Percentiles rank a stretch among this genome's conserved stretches.
phyloP scores from a whole-genome alignment of 2,888 invertebrate genomes.

The Apoda limacodes region DNA sequence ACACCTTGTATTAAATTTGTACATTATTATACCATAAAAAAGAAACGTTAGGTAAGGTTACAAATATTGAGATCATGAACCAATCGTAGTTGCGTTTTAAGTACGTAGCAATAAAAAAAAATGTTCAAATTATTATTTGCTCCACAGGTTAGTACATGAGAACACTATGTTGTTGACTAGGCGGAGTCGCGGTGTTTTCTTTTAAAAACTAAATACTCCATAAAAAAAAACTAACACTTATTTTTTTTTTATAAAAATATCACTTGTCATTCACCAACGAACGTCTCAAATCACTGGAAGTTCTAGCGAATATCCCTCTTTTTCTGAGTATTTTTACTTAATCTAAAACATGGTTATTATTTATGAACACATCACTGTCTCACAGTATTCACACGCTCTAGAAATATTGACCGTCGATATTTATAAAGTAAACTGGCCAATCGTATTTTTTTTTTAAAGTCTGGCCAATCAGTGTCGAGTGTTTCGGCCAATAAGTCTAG shows the following conservation, averaged over 20 bases:
- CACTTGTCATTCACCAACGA: conserved; percentile 47
- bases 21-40: too few relatives aligned
- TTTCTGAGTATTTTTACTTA: conserved; percentile 51
- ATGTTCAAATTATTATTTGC: too few relatives aligned
- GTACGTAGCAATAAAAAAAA: too few relatives aligned
- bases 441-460: not conserved
- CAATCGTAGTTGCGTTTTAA: conserved; percentile 40
- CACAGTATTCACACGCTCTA: conserved; percentile 21
- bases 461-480: not conserved
- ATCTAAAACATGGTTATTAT: conserved; percentile 19
- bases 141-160: too few relatives aligned
- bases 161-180: conserved; percentile 57
- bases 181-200: conserved; percentile 44
- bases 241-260: conserved; percentile 43
- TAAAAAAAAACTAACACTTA: conserved; percentile 27
- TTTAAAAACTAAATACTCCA: conserved; percentile 23
- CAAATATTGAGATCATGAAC: conserved; percentile 62
- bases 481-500: not conserved
- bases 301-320: conserved; percentile 26
- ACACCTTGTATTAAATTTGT: too few relatives aligned
- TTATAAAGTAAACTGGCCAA: conserved; percentile 1
- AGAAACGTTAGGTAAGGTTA: too few relatives aligned
- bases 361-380: conserved; percentile 53
- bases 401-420: conserved; percentile 3
- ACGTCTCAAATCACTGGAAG: conserved; percentile 48